Percentiles rank a stretch among this genome's conserved stretches.
Evolutionary conservation across 1,140 invertebrate species (phyloP).

Genomic region (Lepidurus couesii): DNA sequence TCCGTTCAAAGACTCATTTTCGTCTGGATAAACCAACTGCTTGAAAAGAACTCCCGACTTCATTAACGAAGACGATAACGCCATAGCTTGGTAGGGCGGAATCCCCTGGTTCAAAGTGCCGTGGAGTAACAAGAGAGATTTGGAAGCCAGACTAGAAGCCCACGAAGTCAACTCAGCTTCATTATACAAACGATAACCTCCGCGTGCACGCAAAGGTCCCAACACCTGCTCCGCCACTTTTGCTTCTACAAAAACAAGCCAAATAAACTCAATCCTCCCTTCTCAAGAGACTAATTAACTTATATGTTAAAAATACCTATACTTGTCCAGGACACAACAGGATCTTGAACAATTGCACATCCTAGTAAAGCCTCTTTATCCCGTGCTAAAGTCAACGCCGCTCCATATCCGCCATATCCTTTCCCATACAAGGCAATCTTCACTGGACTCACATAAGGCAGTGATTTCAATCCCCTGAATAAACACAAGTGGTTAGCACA

Average conservation of each 20-base stretch:
- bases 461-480: constrained; percentile 28
- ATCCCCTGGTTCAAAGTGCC: constrained; percentile 65
- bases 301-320: constrained; percentile 16
- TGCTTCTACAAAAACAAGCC: constrained; percentile 56
- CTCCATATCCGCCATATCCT: constrained; percentile 66
- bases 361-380: constrained; percentile 56
- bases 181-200: constrained; percentile 63
- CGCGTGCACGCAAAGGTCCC: constrained; percentile 56
- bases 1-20: not conserved
- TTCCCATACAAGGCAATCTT: constrained; percentile 29
- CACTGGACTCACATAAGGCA: constrained; percentile 31
- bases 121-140: constrained; percentile 61
- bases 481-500: not conserved
- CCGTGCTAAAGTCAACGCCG: constrained; percentile 64
- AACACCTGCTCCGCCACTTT: constrained; percentile 79
- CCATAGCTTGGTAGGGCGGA: constrained; percentile 41
- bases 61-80: not conserved
- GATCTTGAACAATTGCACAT: constrained; percentile 73
- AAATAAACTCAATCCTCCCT: constrained; percentile 27
- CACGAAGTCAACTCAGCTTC: constrained; percentile 64
- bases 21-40: constrained; percentile 2
- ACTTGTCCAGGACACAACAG: constrained; percentile 65
- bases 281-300: not conserved
- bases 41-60: not conserved
- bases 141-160: constrained; percentile 53